These are phyloP conservation scores for Torymus aiolomorphi DNA, from an alignment of 2,888 invertebrate genomes.

Conservation along the genomic window DNA sequence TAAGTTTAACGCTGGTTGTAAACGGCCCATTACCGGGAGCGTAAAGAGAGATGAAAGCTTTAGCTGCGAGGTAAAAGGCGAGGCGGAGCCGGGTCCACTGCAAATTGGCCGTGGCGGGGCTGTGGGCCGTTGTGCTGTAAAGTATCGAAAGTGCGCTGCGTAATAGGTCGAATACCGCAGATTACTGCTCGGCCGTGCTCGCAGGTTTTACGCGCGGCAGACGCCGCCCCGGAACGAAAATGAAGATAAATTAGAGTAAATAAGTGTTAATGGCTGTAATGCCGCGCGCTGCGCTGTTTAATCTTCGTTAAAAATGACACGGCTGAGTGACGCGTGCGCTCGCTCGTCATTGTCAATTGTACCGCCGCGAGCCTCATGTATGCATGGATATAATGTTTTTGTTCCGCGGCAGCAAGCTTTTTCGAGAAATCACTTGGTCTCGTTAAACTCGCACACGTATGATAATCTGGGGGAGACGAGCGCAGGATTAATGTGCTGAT, in stretches of 20 bases:
- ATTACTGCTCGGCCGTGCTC: constrained; percentile 24
- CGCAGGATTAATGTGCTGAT: no score
- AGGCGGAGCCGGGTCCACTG: not conserved
- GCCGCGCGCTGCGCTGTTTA: constrained; percentile 68
- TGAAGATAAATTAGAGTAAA: constrained; percentile 72
- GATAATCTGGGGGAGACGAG: no score
- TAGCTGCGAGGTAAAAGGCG: constrained; percentile 27
- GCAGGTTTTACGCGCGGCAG: constrained; percentile 35
- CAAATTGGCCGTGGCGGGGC: constrained; percentile 1
- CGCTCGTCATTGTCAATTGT: constrained; percentile 56
- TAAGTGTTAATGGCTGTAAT: constrained; percentile 71
- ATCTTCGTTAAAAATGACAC: constrained; percentile 70
- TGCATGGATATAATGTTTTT: not conserved
- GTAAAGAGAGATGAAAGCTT: not conserved
- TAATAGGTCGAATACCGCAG: constrained; percentile 17
- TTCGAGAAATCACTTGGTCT: constrained; percentile 62
- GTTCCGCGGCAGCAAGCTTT: constrained; percentile 25
- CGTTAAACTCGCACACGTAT: constrained; percentile 13
- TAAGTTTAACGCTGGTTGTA: not conserved
- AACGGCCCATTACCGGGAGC: not conserved
- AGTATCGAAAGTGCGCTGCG: constrained; percentile 34
- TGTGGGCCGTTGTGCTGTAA: not conserved
- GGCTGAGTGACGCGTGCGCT: constrained; percentile 46
- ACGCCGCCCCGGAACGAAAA: constrained; percentile 63
- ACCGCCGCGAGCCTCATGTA: no score